These are phyloP conservation scores for Alces alces DNA, from an alignment of 2,113 vertebrate genomes.

Conservation along the genomic window DNA sequence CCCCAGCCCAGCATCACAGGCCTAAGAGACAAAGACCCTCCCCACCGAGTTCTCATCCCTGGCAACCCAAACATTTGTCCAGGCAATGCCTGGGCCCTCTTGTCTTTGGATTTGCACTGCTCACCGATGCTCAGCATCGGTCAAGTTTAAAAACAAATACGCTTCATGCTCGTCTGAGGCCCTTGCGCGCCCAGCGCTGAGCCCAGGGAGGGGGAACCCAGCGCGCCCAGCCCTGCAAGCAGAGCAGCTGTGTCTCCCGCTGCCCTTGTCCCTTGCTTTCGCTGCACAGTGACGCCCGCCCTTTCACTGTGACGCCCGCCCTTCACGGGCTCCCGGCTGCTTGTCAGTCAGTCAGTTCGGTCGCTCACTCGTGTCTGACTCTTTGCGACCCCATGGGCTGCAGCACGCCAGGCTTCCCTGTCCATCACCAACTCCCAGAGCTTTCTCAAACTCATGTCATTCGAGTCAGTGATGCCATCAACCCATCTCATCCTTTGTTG, in stretches of 20 bases:
- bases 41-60: neutral
- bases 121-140: rapidly evolving
- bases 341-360: neutral
- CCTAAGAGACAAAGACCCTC: neutral
- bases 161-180: rapidly evolving
- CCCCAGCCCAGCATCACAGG: neutral
- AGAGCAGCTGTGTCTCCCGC: rapidly evolving
- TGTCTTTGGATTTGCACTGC: neutral
- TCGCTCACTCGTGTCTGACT: neutral
- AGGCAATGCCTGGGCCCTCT: rapidly evolving
- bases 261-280: rapidly evolving
- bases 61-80: neutral
- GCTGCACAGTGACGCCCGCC: neutral
- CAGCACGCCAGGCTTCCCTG: neutral
- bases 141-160: neutral
- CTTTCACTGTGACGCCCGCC: neutral
- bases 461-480: neutral
- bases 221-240: rapidly evolving
- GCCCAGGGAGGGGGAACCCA: neutral
- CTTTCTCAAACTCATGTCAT: neutral
- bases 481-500: neutral
- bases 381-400: neutral
- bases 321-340: neutral
- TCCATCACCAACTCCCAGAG: neutral
- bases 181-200: rapidly evolving